These are phyloP conservation scores for Calliopum simillimum DNA, from an alignment of 2,888 invertebrate species.

Conservation along the genomic window DNA sequence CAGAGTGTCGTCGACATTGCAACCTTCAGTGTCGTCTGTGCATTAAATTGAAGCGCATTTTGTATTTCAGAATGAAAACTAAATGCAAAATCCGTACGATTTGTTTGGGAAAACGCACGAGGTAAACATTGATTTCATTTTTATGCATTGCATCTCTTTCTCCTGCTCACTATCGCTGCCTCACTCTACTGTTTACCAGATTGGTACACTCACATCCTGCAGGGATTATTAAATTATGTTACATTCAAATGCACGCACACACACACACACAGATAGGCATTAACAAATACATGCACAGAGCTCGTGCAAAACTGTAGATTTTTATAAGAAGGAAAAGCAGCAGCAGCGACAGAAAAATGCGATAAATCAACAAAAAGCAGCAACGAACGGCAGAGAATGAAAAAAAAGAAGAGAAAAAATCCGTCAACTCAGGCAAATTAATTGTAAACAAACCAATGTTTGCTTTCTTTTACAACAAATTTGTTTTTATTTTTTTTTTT, in stretches of 20 bases:
- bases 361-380: slow-evolving; percentile 28
- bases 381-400: neutral
- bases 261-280: neutral
- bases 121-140: slow-evolving; percentile 12
- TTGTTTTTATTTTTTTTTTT: neutral
- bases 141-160: neutral
- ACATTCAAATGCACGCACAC: neutral
- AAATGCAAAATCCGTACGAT: slow-evolving; percentile 30
- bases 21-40: neutral
- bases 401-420: slow-evolving; percentile 29
- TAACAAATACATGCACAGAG: neutral
- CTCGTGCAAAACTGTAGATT: neutral
- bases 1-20: neutral
- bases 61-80: slow-evolving; percentile 2
- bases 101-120: slow-evolving; percentile 1
- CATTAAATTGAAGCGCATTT: neutral
- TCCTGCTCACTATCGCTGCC: neutral
- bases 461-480: slow-evolving; percentile 24
- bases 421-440: slow-evolving; percentile 34
- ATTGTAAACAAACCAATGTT: slow-evolving; percentile 33
- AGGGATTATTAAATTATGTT: slow-evolving; percentile 23
- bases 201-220: slow-evolving; percentile 15
- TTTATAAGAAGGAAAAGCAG: neutral
- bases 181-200: too few relatives aligned
- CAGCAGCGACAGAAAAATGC: neutral